A percentile compares a stretch with the other conserved stretches of the same genome.
These are phyloP conservation scores for Brachionus rotundiformis DNA, from an alignment of 1,140 invertebrate species.

Conservation along the genomic window DNA sequence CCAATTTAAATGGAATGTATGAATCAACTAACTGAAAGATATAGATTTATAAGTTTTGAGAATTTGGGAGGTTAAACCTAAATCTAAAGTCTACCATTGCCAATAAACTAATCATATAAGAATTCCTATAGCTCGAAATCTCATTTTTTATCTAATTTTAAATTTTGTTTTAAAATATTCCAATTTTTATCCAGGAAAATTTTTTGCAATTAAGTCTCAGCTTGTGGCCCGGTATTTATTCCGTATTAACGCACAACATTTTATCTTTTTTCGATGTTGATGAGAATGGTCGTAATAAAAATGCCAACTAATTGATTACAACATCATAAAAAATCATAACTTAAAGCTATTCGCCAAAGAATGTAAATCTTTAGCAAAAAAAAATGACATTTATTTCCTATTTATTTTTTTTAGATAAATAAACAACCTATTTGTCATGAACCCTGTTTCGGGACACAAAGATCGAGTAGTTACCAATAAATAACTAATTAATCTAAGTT, in stretches of 20 bases:
- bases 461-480: background rate
- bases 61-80: too few relatives aligned
- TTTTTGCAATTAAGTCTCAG: constrained; percentile 28
- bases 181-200: background rate
- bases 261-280: constrained; percentile 24
- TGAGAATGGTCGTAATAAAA: constrained; percentile 15
- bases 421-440: constrained; percentile 33
- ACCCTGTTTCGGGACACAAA: constrained; percentile 17
- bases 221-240: constrained; percentile 11
- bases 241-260: background rate
- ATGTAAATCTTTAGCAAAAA: background rate
- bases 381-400: constrained; percentile 44
- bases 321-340: constrained; percentile 25
- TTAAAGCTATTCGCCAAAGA: background rate
- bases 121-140: too few relatives aligned
- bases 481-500: constrained; percentile 36
- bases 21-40: too few relatives aligned
- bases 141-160: background rate
- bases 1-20: too few relatives aligned
- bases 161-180: background rate
- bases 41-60: too few relatives aligned
- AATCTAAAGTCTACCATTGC: too few relatives aligned
- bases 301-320: constrained; percentile 50
- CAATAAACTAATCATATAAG: too few relatives aligned
- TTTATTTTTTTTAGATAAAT: constrained; percentile 23